phyloP scores from a whole-genome alignment of 2,888 invertebrate genomes.

The Lochmaea capreae region DNA sequence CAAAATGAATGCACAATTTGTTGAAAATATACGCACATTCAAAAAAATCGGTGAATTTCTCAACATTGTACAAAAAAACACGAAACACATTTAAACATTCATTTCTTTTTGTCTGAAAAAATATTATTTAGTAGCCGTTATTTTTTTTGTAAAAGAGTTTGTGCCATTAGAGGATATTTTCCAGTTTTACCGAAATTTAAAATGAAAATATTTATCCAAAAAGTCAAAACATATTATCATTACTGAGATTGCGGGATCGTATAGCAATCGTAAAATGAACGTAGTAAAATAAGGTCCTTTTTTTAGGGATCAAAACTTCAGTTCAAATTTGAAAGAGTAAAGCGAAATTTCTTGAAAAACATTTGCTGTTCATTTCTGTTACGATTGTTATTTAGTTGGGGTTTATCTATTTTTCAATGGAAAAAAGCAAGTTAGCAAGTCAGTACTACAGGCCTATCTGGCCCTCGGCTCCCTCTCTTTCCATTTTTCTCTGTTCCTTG shows the following conservation, averaged over 20 bases:
- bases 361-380: not conserved
- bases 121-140: slow-evolving; percentile 41
- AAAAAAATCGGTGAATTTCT: slow-evolving; percentile 43
- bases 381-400: slow-evolving; percentile 4
- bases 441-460: no score
- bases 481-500: no score
- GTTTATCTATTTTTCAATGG: slow-evolving; percentile 19
- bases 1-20: slow-evolving; percentile 41
- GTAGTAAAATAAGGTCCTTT: not conserved
- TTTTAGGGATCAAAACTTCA: no score
- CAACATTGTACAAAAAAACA: slow-evolving; percentile 46
- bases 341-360: slow-evolving; percentile 38
- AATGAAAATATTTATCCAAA: not conserved
- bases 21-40: slow-evolving; percentile 45
- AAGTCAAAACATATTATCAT: not conserved
- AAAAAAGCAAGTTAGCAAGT: slow-evolving; percentile 13
- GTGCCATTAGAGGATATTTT: slow-evolving; percentile 59
- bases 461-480: no score
- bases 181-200: not conserved
- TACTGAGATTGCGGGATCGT: not conserved
- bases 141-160: slow-evolving; percentile 50
- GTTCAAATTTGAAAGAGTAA: no score
- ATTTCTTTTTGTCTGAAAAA: slow-evolving; percentile 20
- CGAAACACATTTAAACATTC: slow-evolving; percentile 42
- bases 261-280: not conserved